Conservation (phyloP, 2,797 vertebrate genomes). For the Takifugu ocellatus region DNA sequence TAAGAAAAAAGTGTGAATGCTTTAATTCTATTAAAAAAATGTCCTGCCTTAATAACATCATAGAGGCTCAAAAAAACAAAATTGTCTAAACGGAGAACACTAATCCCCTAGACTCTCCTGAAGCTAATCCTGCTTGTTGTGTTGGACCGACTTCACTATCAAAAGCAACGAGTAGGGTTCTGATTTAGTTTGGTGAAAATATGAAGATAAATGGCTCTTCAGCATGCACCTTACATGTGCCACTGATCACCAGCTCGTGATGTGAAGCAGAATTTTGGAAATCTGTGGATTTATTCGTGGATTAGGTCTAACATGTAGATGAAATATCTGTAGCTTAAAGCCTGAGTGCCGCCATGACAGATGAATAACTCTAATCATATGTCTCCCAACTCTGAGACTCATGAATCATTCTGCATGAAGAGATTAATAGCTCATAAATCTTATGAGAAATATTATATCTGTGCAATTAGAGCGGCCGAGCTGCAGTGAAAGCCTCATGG, state of each 20-base stretch:
- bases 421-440: conserved; percentile 76
- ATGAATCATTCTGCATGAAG: conserved; percentile 69
- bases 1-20: too few species aligned
- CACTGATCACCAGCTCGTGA: conserved; percentile 11
- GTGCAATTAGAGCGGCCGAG: conserved; percentile 64
- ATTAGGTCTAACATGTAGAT: conserved; percentile 33
- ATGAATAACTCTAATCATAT: conserved; percentile 72
- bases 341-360: conserved; percentile 57
- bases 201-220: too few species aligned
- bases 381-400: conserved; percentile 65
- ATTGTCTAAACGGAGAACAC: too few species aligned
- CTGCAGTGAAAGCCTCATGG: conserved; percentile 65
- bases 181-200: too few species aligned
- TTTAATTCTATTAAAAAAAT: too few species aligned
- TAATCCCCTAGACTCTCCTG: too few species aligned
- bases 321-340: conserved; percentile 56
- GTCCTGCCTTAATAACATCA: too few species aligned
- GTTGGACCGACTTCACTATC: too few species aligned
- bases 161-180: too few species aligned
- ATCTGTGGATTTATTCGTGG: conserved; percentile 3
- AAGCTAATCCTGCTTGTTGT: background rate
- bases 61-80: too few species aligned
- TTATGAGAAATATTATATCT: conserved; percentile 67
- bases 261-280: conserved; percentile 12
- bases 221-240: conserved; percentile 9